Percentiles rank a stretch among this genome's conserved stretches.
phyloP scores from a whole-genome alignment of 2,797 vertebrate genomes.

The Falco peregrinus region DNA sequence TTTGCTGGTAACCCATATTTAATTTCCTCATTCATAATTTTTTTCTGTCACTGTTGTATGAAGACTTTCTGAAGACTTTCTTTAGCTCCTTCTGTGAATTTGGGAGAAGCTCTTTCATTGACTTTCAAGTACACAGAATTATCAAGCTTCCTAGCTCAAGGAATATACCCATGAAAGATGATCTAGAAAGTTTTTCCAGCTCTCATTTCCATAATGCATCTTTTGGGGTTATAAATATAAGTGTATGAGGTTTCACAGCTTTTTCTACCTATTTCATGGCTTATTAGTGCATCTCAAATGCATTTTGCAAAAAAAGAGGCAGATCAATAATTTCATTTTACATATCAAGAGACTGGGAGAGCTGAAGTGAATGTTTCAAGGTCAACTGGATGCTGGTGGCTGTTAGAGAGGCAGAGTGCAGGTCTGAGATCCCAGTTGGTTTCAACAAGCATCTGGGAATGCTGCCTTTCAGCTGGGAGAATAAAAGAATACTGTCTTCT shows the following conservation, averaged over 20 bases:
- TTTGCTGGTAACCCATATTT: not conserved
- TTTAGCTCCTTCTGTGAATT: not conserved
- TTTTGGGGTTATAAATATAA: not conserved
- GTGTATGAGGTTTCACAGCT: not conserved
- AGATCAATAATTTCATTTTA: conserved; percentile 43
- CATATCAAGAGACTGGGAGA: not conserved
- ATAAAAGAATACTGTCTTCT: not conserved
- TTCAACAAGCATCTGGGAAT: not conserved
- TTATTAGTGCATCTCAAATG: conserved; percentile 27
- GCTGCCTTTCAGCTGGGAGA: not conserved
- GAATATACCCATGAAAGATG: not conserved
- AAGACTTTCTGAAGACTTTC: not conserved
- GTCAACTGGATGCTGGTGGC: not conserved
- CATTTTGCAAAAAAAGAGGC: not conserved
- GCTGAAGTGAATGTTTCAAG: not conserved
- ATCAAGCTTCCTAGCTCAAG: not conserved
- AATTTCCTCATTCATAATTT: not conserved
- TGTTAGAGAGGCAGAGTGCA: not conserved
- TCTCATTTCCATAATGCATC: conserved; percentile 24
- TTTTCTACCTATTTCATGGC: conserved; percentile 32
- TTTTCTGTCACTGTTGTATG: not conserved
- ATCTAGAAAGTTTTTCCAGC: not conserved
- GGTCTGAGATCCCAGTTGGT: not conserved
- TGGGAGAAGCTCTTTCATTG: not conserved
- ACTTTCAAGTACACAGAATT: not conserved